Percentiles rank a stretch among this genome's conserved stretches.
Evolutionary conservation across 2,113 vertebrate genomes (phyloP).

Genomic region (Edolisoma coerulescens): DNA sequence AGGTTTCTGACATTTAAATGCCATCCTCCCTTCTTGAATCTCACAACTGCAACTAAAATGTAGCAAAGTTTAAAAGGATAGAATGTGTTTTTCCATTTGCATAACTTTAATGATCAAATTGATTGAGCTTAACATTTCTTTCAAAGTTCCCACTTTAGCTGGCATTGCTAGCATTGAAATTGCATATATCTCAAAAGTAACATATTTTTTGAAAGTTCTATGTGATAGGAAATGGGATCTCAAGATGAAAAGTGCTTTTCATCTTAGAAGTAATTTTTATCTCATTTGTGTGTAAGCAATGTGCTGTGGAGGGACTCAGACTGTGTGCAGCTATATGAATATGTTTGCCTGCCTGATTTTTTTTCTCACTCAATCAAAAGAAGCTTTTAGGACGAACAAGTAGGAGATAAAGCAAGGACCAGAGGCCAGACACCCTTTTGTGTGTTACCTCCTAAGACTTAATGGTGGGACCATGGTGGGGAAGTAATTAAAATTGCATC

Average conservation of each 20-base stretch:
- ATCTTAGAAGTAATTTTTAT: constrained; percentile 9
- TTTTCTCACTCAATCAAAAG: not conserved
- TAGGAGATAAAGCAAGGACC: not conserved
- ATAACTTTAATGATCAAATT: constrained; percentile 33
- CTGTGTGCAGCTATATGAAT: not conserved
- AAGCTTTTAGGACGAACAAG: constrained; percentile 2
- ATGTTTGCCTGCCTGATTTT: not conserved
- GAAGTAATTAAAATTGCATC: not conserved
- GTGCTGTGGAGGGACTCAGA: not conserved
- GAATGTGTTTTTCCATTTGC: constrained; percentile 16
- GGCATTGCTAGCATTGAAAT: not conserved
- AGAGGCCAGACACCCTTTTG: not conserved
- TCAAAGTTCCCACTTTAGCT: constrained; percentile 27
- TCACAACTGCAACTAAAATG: not conserved
- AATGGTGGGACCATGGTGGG: not conserved
- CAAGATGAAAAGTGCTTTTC: constrained; percentile 23
- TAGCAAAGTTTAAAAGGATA: not conserved
- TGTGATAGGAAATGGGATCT: not conserved
- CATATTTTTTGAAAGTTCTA: constrained; percentile 28
- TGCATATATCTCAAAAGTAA: constrained; percentile 19
- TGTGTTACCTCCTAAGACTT: not conserved
- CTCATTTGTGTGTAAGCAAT: not conserved
- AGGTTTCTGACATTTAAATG: not conserved
- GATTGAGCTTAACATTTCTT: constrained; percentile 14
- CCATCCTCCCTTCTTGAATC: not conserved